Evolutionary conservation across 2,797 vertebrate species (phyloP), one percentile per base, ranked within the genome.

Genomic region (Gallirallus australis): DNA sequence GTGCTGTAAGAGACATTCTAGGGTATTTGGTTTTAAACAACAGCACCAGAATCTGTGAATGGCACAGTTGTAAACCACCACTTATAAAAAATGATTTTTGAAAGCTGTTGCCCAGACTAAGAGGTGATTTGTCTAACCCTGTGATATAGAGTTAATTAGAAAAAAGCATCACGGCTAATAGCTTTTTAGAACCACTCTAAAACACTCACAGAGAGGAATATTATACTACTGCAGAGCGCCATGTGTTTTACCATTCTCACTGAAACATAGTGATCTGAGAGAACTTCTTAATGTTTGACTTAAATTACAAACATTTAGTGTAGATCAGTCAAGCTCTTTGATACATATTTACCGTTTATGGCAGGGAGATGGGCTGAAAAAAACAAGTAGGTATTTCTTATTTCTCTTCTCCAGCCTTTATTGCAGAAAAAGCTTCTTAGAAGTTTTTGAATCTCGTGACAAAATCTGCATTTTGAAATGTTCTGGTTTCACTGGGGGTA

Each of bases 131-230:
- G 77, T 96, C 96, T 96, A 95, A 92, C 65, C 69, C 82, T 85
- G 90, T 91, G 96, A 96, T 92, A 71, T 66, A 68, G 73, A 95
- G 95, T 95, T 97, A 96, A 97, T 97, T 96, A 94, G 96, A 71
- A 93, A 81, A 92, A 90, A 89, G 75, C 91, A 94, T 93, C 91
- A 89, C 87, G 95, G 92, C 94, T 95, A 89, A 96, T 96, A 77
- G 68, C 77, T 96, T 96, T 97, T 92, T 95, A 97, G 93, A 97
- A 80, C 54, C 60, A 69, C 93, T 96, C 79, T 86, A 91, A 95
- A 95, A 78, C 78, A 19, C 84, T 88, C 85, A 75, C 94, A 90
- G 79, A 93, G 95, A 95, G 86, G 91, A 95, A 94, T 94, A 95
- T 94, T 83, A 83, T 95, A 77, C 47, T 56, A 80, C 91, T 94